These are phyloP conservation scores for Serranus cabrilla DNA, from an alignment of 2,797 vertebrate genomes.

Conservation along the genomic window DNA sequence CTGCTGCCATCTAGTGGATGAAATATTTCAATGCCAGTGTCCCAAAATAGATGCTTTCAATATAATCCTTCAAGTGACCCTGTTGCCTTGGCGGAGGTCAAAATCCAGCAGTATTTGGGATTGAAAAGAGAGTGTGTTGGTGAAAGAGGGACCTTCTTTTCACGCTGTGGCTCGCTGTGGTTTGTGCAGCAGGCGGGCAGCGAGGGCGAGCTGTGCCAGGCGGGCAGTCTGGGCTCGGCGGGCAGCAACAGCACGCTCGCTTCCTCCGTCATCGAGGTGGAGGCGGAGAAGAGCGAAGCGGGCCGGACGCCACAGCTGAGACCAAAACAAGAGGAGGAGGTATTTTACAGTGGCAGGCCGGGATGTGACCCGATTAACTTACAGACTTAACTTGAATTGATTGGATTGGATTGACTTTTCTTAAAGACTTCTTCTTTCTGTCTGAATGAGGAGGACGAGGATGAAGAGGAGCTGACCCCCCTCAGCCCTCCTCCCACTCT, in stretches of 20 bases:
- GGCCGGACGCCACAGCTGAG: conserved; percentile 28
- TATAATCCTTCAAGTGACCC: no score
- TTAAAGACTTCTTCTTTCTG: background rate
- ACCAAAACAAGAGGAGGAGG: conserved; percentile 17
- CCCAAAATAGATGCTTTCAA: no score
- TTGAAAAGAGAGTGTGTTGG: no score
- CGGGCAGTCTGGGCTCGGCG: conserved; percentile 73
- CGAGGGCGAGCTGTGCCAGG: conserved; percentile 83
- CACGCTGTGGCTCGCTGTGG: no score
- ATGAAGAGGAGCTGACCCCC: conserved; percentile 78
- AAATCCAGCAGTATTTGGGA: no score
- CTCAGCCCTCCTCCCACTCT: conserved; percentile 82
- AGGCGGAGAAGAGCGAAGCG: conserved; percentile 53
- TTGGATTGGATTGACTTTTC: no score
- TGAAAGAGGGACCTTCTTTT: no score
- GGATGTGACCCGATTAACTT: no score
- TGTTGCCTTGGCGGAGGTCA: no score
- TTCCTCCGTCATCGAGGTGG: conserved; percentile 85
- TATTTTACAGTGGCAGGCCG: background rate
- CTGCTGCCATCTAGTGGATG: no score
- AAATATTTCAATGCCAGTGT: no score
- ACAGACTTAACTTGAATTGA: no score
- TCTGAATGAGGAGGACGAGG: conserved; percentile 54
- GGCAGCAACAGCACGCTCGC: conserved; percentile 82
- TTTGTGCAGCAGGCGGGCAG: conserved; percentile 83